These are phyloP conservation scores for Pelosia muscerda DNA, from an alignment of 2,888 invertebrate genomes.

Conservation along the genomic window DNA sequence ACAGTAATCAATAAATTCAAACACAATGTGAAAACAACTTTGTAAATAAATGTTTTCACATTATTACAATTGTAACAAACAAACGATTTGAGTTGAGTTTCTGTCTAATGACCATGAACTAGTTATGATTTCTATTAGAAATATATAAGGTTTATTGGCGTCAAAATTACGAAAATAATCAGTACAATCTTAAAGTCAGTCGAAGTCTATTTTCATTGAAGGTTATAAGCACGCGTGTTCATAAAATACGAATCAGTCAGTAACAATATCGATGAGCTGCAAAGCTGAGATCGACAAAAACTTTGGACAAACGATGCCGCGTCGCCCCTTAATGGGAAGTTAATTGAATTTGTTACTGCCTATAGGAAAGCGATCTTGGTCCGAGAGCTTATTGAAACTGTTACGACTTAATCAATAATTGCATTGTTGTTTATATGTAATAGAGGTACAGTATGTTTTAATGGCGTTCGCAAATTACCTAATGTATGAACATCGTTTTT, in stretches of 20 bases:
- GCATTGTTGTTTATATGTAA: conserved; percentile 6
- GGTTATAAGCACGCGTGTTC: conserved; percentile 12
- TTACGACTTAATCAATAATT: conserved; percentile 21
- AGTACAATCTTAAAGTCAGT: background rate
- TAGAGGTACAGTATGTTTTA: background rate
- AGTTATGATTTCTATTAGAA: background rate
- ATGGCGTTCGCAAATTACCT: background rate
- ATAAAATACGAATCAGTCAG: conserved; percentile 17
- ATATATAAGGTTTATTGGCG: background rate
- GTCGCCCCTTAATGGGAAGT: conserved; percentile 51
- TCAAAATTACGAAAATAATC: no score
- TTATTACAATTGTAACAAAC: background rate
- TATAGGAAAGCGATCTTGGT: conserved; percentile 37
- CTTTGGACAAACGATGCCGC: conserved; percentile 45
- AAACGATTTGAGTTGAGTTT: background rate
- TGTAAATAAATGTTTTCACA: no score
- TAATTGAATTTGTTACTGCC: conserved; percentile 53
- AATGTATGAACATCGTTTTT: background rate
- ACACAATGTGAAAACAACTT: no score
- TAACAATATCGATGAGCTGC: conserved; percentile 32
- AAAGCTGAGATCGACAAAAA: conserved; percentile 39
- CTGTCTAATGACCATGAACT: background rate
- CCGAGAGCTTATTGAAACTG: conserved; percentile 20
- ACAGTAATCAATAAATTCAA: background rate
- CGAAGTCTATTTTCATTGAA: conserved; percentile 8